Evolutionary conservation across 1,140 invertebrate species (phyloP), one percentile per base, ranked within the genome.

Genomic region (Heliconius melpomene): DNA sequence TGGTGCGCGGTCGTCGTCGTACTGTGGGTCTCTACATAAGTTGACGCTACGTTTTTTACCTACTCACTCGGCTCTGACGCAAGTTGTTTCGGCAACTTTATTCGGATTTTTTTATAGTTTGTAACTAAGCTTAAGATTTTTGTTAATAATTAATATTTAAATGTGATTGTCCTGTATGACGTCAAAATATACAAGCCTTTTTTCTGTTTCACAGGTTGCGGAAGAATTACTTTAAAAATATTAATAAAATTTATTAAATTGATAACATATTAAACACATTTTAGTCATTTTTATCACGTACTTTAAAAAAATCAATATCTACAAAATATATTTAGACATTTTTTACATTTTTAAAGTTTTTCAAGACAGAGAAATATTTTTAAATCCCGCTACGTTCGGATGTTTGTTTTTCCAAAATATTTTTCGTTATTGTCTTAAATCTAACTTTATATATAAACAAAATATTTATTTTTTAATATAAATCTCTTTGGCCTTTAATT

Each of bases 21-120:
- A 93, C 90, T 92, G 89, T 74, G 79, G 75, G 80, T 81, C 84
- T 88, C 76, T 74, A 83, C 85, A 85, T 84, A 84, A 79, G 85
- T 74, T 80, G 60, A 57, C 75, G 76, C 66, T 81, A 74, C 60
- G 79, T 84, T 83, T 87, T 90, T 85, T 86, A 89, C 86, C 86
- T 86, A 46, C 88, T 85, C 26, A 7, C 82, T 84, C 81, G 60
- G 20, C 16, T 29, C 26, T 93, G 92, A 93, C 90, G 92, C 90
- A 93, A 93, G 89, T 77, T 60, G 87, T 93, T 93, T 92, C 86
- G 90, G 90, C 90, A 93, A 90, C 84, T 77, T 80, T 60, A 79
- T 78, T 81, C 87, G 89, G 83, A 82, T 87, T 92, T 92, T 90
- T 79, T 88, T 84, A 84, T 92, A 66, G 60, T 6, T 29, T 29